These are phyloP conservation scores for Bhutanitis thaidina DNA, from an alignment of 2,888 invertebrate species.

Conservation along the genomic window DNA sequence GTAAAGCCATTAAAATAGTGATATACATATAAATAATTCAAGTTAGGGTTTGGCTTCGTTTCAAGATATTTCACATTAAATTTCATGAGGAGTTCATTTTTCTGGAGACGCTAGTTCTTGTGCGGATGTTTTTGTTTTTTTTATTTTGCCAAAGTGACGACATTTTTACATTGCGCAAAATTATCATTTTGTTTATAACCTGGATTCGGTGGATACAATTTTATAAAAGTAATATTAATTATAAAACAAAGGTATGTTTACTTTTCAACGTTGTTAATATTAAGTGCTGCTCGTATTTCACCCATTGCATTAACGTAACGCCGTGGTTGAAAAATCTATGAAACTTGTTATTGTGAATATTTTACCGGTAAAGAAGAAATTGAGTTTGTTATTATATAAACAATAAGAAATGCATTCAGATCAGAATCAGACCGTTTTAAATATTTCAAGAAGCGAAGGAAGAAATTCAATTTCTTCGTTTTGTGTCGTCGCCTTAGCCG, in stretches of 20 bases:
- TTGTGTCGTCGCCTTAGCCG: constrained; percentile 58
- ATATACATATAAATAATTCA: constrained; percentile 76
- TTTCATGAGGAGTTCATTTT: constrained; percentile 78
- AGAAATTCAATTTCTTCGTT: constrained; percentile 62
- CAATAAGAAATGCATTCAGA: constrained; percentile 50
- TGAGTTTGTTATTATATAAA: constrained; percentile 34
- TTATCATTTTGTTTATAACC: constrained; percentile 38
- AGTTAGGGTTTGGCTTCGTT: constrained; percentile 72
- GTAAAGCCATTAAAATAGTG: constrained; percentile 74
- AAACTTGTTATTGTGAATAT: too few relatives aligned
- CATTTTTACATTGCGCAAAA: constrained; percentile 39
- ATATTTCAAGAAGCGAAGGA: constrained; percentile 50
- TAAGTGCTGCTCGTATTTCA: too few relatives aligned
- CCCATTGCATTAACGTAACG: too few relatives aligned
- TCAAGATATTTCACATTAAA: constrained; percentile 78
- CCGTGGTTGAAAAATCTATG: too few relatives aligned
- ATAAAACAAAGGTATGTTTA: too few relatives aligned
- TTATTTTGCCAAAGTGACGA: constrained; percentile 19
- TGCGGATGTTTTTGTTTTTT: constrained; percentile 31
- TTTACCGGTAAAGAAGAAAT: too few relatives aligned
- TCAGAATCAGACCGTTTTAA: constrained; percentile 54
- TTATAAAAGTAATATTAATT: too few relatives aligned
- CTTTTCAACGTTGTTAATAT: too few relatives aligned
- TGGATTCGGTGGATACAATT: too few relatives aligned
- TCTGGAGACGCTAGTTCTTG: constrained; percentile 53